These are phyloP conservation scores for Orthosia cruda DNA, from an alignment of 2,888 invertebrate genomes.

Conservation along the genomic window DNA sequence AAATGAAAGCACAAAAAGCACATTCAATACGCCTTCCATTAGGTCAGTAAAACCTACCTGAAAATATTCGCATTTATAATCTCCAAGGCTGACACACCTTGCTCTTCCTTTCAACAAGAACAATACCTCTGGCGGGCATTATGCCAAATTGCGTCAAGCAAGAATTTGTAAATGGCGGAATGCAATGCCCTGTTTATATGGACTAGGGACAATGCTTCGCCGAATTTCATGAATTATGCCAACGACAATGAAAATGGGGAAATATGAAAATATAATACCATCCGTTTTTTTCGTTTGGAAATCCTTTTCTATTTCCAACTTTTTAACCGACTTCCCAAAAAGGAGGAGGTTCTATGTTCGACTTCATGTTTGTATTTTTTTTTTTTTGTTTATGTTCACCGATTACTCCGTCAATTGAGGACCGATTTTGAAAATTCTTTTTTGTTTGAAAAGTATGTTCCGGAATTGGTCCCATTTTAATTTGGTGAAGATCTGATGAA, in stretches of 20 bases:
- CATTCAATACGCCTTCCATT: not conserved
- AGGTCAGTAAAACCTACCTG: constrained; percentile 21
- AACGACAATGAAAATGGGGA: constrained; percentile 69
- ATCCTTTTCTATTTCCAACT: constrained; percentile 2
- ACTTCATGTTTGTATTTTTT: too few relatives aligned
- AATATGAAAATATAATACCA: constrained; percentile 68
- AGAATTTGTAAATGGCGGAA: constrained; percentile 79
- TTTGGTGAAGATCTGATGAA: too few relatives aligned
- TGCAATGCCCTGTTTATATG: constrained; percentile 72
- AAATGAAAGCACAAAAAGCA: not conserved
- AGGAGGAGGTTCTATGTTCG: too few relatives aligned
- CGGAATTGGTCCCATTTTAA: too few relatives aligned
- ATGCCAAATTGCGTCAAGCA: constrained; percentile 83
- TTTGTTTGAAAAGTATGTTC: too few relatives aligned
- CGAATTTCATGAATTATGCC: constrained; percentile 73
- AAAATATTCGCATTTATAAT: constrained; percentile 61
- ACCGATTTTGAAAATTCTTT: too few relatives aligned
- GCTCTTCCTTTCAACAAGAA: constrained; percentile 71
- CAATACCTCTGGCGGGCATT: constrained; percentile 77
- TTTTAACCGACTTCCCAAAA: too few relatives aligned
- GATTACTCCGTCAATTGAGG: too few relatives aligned
- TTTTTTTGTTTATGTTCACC: too few relatives aligned
- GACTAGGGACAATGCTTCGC: constrained; percentile 74
- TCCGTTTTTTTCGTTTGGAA: constrained; percentile 31
- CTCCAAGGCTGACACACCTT: constrained; percentile 69